phyloP scores from a whole-genome alignment of 2,113 vertebrate species.

The Shinisaurus crocodilurus region DNA sequence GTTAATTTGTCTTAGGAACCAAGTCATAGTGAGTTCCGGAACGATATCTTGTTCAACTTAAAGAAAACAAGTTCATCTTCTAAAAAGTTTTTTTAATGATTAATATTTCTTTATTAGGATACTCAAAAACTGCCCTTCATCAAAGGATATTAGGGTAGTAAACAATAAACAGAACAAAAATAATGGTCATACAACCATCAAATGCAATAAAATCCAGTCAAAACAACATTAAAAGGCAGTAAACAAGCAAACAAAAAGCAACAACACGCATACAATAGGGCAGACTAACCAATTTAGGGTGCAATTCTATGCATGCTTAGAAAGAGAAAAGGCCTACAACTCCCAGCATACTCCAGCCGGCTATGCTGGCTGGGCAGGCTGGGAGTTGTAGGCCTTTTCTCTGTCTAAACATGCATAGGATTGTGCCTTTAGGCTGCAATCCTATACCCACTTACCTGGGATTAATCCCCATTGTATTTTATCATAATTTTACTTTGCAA shows the following conservation, averaged over 20 bases:
- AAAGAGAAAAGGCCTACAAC: no score
- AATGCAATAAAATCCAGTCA: neutral
- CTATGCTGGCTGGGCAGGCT: no score
- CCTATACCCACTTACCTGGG: no score
- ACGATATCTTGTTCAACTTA: neutral
- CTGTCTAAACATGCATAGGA: no score
- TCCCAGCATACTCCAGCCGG: no score
- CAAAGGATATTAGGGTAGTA: neutral
- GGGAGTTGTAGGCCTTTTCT: no score
- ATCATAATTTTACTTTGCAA: no score
- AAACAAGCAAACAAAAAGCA: neutral
- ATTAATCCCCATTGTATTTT: no score
- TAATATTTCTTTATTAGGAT: neutral
- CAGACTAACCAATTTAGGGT: no score
- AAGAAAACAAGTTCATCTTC: neutral
- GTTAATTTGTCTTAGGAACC: neutral
- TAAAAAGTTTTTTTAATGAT: neutral
- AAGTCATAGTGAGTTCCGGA: accelerated
- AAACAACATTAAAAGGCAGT: neutral
- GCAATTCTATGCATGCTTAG: no score
- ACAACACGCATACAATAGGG: no score
- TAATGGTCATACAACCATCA: neutral
- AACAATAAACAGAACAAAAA: neutral
- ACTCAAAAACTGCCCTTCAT: neutral
- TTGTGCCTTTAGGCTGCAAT: no score